Conservation (phyloP, 2,113 vertebrate genomes). For the Pseudopipra pipra region DNA sequence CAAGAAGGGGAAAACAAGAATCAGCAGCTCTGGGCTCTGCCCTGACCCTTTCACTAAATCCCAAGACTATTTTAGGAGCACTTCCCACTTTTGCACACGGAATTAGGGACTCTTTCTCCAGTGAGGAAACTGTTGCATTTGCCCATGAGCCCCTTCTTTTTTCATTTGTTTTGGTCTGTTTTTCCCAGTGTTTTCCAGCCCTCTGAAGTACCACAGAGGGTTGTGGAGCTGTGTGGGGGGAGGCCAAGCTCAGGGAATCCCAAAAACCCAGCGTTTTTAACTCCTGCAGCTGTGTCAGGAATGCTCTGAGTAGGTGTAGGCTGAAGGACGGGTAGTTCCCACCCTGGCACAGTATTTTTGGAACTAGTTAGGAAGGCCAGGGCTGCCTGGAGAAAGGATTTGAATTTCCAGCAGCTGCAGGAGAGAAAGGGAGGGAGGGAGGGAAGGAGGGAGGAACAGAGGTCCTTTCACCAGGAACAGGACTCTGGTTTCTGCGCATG, state of each 20-base stretch:
- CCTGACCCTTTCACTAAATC: background rate
- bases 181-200: background rate
- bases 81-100: background rate
- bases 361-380: constrained; percentile 26
- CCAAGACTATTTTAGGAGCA: background rate
- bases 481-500: constrained; percentile 65
- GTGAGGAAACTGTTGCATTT: background rate
- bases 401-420: constrained; percentile 62
- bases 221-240: background rate
- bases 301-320: background rate
- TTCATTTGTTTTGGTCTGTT: background rate
- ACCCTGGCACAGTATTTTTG: constrained; percentile 3
- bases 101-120: background rate
- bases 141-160: background rate
- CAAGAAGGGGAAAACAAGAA: background rate
- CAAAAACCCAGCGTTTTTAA: background rate
- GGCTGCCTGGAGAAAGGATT: constrained; percentile 33
- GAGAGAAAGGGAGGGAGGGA: constrained; percentile 41
- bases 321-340: background rate
- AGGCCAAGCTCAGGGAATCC: background rate
- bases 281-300: constrained; percentile 1
- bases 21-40: background rate
- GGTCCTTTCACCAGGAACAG: constrained; percentile 62
- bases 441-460: constrained; percentile 44
- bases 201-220: background rate